Percentiles rank a stretch among this genome's conserved stretches.
These are phyloP conservation scores for Tridacna crocea DNA, from an alignment of 2,888 invertebrate genomes.

Conservation along the genomic window DNA sequence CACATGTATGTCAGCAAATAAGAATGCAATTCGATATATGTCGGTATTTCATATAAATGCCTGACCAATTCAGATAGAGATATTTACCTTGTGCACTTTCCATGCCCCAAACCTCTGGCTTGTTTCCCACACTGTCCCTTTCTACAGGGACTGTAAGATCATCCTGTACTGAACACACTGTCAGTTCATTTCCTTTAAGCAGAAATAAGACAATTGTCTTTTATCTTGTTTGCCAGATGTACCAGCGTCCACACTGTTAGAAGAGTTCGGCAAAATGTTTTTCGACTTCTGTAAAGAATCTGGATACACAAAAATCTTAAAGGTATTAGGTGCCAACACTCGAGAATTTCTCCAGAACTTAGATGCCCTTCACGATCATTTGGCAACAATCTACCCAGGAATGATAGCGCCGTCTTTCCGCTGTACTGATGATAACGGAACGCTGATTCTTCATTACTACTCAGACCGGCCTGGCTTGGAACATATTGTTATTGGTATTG, in stretches of 20 bases:
- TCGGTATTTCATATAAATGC: too few relatives aligned
- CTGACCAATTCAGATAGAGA: too few relatives aligned
- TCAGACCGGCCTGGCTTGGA: slow-evolving; percentile 97
- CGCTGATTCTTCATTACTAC: slow-evolving; percentile 94
- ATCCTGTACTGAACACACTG: too few relatives aligned
- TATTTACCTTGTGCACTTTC: too few relatives aligned
- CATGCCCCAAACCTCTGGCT: too few relatives aligned
- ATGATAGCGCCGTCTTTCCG: slow-evolving; percentile 92
- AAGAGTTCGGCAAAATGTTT: slow-evolving; percentile 81
- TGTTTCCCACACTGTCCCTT: too few relatives aligned
- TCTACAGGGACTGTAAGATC: too few relatives aligned
- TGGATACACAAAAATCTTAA: slow-evolving; percentile 97
- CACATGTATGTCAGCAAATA: too few relatives aligned
- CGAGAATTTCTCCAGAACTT: slow-evolving; percentile 97
- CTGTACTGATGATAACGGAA: slow-evolving; percentile 86
- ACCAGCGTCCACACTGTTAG: slow-evolving; percentile 75
- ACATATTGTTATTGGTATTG: slow-evolving; percentile 98
- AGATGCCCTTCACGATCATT: slow-evolving; percentile 97
- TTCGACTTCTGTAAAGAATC: slow-evolving; percentile 85
- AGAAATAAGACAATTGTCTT: too few relatives aligned
- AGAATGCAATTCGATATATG: too few relatives aligned
- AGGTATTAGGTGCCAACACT: slow-evolving; percentile 96
- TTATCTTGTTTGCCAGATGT: slow-evolving; percentile 60
- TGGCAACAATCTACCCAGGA: slow-evolving; percentile 93
- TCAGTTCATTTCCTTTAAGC: too few relatives aligned